A percentile compares a stretch with the other conserved stretches of the same genome.
Conservation (phyloP, 2,797 vertebrate genomes). For the Typhlichthys subterraneus region DNA sequence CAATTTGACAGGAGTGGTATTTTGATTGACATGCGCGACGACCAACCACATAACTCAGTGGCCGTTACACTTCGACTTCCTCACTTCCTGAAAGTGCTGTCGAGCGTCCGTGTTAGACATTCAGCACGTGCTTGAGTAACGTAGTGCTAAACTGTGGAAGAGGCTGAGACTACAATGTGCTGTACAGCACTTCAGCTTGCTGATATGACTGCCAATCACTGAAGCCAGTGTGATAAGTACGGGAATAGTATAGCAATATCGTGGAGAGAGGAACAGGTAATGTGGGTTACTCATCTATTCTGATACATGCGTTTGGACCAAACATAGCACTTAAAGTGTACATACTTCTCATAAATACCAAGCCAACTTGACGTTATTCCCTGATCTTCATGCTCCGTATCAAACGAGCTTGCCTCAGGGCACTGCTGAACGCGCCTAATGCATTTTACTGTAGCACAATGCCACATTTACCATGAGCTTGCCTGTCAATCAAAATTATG, state of each 20-base stretch:
- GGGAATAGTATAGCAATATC: slow-evolving; percentile 19
- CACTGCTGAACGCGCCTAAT: slow-evolving; percentile 68
- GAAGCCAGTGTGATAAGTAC: slow-evolving; percentile 32
- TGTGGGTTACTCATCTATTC: slow-evolving; percentile 63
- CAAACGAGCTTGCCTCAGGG: slow-evolving; percentile 60
- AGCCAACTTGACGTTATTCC: slow-evolving; percentile 65
- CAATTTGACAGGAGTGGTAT: too few relatives aligned
- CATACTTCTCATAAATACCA: slow-evolving; percentile 68
- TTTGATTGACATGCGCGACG: too few relatives aligned
- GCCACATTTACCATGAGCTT: slow-evolving; percentile 64
- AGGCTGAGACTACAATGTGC: too few relatives aligned
- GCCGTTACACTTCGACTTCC: too few relatives aligned
- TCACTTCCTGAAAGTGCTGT: too few relatives aligned
- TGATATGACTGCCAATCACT: not conserved
- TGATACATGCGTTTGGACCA: slow-evolving; percentile 58
- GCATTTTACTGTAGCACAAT: slow-evolving; percentile 44
- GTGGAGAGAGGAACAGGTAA: slow-evolving; percentile 37
- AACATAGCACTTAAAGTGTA: slow-evolving; percentile 25
- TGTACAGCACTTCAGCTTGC: not conserved
- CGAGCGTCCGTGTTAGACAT: too few relatives aligned
- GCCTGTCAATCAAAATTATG: slow-evolving; percentile 63
- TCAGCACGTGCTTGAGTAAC: too few relatives aligned
- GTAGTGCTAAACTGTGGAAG: too few relatives aligned
- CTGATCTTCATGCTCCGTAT: slow-evolving; percentile 55
- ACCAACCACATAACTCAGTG: too few relatives aligned